Evolutionary conservation across 2,113 vertebrate genomes (phyloP), one percentile per base, ranked within the genome.

Genomic region (Leptobrachium leishanense): DNA sequence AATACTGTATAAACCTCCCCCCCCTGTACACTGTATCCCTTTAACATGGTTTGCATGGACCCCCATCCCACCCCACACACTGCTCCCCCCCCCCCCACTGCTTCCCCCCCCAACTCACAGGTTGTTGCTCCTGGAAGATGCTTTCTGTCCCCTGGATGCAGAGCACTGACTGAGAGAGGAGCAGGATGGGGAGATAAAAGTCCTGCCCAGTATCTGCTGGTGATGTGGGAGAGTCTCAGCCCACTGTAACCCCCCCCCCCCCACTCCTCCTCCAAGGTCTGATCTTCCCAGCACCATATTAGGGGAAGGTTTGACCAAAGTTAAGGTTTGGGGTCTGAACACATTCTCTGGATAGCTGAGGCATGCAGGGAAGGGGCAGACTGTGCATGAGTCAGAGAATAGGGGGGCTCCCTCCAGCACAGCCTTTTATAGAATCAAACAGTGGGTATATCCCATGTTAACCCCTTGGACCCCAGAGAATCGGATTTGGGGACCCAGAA

Each of bases 361-460:
- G 63, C 62, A 79, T 79, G 77, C 70, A 69, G 20, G 70, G 67
- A 68, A 79, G 62, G 77, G 77, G 77, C 42, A 79, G 77, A 43
- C 44, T 44, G 20, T 55, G 40, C 8, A 44, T 72, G 62, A 66
- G n/a, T 72, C 31, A 68, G 6, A 40, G 13, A 72, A 59, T 44
- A 69, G 70, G 70, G 57, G 53, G 70, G 54, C 62, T 73, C 77
- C 77, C 50, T 73, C 70, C 77, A 79, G 62, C 15, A 79, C 31
- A 79, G 66, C 77, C 77, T 79, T 79, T 79, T 79, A 79, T 79
- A 79, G 77, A 79, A 59, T 79, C 44, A 68, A 73, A 11, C 73
- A 15, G 13, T 59, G 77, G 76, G 76, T 13, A 78, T 64, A 4
- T 79, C 40, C 68, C 69, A 63, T 7, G 72, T 70, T 63, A 63